Percentiles rank a stretch among this genome's conserved stretches.
These are phyloP conservation scores for Pithys albifrons DNA, from an alignment of 2,113 vertebrate species.

Conservation along the genomic window DNA sequence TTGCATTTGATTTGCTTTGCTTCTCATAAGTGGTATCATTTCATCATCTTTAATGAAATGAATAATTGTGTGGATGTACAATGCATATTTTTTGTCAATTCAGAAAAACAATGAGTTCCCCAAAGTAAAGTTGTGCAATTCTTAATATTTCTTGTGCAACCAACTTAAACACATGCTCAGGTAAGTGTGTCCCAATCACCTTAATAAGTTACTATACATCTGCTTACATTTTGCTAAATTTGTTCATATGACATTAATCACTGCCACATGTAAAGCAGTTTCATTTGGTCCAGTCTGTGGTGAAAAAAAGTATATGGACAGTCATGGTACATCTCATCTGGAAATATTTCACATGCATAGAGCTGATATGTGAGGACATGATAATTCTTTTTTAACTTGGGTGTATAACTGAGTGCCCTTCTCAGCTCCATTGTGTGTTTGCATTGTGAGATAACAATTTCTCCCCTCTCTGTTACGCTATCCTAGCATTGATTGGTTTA, in stretches of 20 bases:
- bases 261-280: not conserved
- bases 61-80: not conserved
- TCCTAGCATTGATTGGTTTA: not conserved
- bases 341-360: not conserved
- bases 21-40: not conserved
- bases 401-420: not conserved
- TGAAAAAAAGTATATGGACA: not conserved
- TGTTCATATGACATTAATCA: rapidly evolving
- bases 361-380: not conserved
- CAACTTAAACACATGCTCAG: not conserved
- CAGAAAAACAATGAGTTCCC: not conserved
- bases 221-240: not conserved
- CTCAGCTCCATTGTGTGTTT: not conserved
- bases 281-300: not conserved
- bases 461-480: not conserved
- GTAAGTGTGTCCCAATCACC: not conserved
- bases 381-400: not conserved
- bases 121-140: not conserved
- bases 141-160: not conserved
- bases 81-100: not conserved
- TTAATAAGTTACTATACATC: not conserved
- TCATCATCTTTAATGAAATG: not conserved
- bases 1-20: not conserved
- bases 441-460: not conserved
- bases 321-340: not conserved